A percentile compares a stretch with the other conserved stretches of the same genome.
These are phyloP conservation scores for Aeoliscus strigatus DNA, from an alignment of 2,797 vertebrate genomes.

Conservation along the genomic window DNA sequence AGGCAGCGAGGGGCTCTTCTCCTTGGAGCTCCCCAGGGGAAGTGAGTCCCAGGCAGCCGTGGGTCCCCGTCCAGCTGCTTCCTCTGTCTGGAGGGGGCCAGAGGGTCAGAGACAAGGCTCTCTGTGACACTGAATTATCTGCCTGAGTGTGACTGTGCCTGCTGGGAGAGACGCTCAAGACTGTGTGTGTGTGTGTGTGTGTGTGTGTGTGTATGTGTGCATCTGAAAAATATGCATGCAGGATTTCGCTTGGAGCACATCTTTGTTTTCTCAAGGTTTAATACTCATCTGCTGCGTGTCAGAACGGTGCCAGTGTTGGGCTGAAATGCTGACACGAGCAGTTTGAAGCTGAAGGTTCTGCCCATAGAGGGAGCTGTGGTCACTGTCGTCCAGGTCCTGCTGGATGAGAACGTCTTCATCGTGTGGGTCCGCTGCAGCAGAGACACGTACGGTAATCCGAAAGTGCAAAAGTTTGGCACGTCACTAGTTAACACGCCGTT, in stretches of 20 bases:
- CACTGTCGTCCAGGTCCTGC: conserved; percentile 11
- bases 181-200: conserved; percentile 42
- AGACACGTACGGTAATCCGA: too few species aligned
- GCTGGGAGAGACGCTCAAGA: conserved; percentile 67
- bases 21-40: conserved; percentile 61
- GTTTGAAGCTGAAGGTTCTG: conserved; percentile 47
- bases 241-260: conserved; percentile 66
- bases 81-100: conserved; percentile 67
- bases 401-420: conserved; percentile 8
- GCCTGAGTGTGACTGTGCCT: conserved; percentile 73
- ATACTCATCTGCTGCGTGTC: conserved; percentile 75
- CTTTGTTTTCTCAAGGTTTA: conserved; percentile 73
- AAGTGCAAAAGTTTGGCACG: too few species aligned
- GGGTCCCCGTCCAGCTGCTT: conserved; percentile 75
- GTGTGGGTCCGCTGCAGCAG: not conserved
- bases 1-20: conserved; percentile 65
- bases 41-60: conserved; percentile 67
- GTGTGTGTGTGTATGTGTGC: conserved; percentile 32
- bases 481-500: too few species aligned
- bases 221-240: conserved; percentile 59
- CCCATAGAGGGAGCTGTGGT: conserved; percentile 57
- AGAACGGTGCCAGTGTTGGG: conserved; percentile 61
- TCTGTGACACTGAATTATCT: conserved; percentile 76
- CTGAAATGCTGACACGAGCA: conserved; percentile 69
- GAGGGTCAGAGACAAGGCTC: conserved; percentile 69